Evolutionary conservation across 2,888 invertebrate genomes (phyloP).

Genomic region (Dynastes grantii): DNA sequence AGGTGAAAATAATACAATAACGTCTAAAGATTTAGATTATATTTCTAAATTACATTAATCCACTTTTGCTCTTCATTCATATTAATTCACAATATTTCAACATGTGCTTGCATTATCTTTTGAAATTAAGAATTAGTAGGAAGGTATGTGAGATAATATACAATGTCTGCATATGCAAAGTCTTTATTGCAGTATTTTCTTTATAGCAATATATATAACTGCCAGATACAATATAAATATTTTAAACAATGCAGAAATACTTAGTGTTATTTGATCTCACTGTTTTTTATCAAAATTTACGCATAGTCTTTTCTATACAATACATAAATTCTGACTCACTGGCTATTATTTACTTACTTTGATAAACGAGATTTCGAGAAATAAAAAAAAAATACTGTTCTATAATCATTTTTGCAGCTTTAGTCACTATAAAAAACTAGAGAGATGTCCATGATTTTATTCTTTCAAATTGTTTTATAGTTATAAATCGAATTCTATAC

Average conservation of each 20-base stretch:
- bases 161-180: constrained; percentile 38
- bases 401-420: background rate
- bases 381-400: constrained; percentile 36
- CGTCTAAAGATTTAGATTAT: too few species aligned
- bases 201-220: constrained; percentile 42
- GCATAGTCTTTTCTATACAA: background rate
- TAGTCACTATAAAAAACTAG: constrained; percentile 26
- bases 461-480: background rate
- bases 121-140: background rate
- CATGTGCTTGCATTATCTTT: background rate
- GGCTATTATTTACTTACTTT: background rate
- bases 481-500: constrained; percentile 15
- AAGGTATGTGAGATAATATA: constrained; percentile 9
- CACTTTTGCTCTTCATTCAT: too few species aligned
- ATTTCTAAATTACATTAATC: too few species aligned
- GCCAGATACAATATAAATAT: constrained; percentile 38
- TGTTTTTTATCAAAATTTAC: constrained; percentile 22
- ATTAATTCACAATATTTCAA: too few species aligned
- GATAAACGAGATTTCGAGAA: constrained; percentile 5
- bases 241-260: constrained; percentile 40
- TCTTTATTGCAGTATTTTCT: constrained; percentile 36
- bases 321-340: constrained; percentile 18
- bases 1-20: too few species aligned
- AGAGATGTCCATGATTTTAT: constrained; percentile 23
- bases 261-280: constrained; percentile 13